Conservation (phyloP, 2,888 invertebrate species). For the Seira ritae region DNA sequence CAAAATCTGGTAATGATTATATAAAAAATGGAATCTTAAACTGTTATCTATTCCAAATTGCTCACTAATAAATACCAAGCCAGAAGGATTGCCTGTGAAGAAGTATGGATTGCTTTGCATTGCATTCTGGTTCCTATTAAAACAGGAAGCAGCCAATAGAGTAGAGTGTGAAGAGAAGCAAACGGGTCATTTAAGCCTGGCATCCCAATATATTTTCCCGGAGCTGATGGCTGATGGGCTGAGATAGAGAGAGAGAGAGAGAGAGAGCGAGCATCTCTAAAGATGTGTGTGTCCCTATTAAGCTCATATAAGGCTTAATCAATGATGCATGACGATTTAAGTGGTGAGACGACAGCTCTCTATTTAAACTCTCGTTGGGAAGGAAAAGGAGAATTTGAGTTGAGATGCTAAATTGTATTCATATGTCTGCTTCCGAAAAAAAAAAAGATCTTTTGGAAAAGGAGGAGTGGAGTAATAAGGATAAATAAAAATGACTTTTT, state of each 20-base stretch:
- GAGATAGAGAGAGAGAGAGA: too few species aligned
- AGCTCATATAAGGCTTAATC: slow-evolving; percentile 40
- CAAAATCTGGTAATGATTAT: slow-evolving; percentile 51
- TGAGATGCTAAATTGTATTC: not conserved
- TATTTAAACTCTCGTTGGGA: slow-evolving; percentile 29
- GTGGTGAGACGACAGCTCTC: slow-evolving; percentile 60
- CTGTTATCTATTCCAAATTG: slow-evolving; percentile 53
- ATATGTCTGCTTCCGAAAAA: not conserved
- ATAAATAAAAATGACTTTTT: slow-evolving; percentile 29
- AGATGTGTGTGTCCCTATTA: slow-evolving; percentile 21
- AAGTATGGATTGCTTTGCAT: not conserved
- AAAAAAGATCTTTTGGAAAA: not conserved
- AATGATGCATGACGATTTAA: slow-evolving; percentile 59
- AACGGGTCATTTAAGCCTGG: not conserved
- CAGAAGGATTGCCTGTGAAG: not conserved
- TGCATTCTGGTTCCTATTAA: not conserved
- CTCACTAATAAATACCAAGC: slow-evolving; percentile 51
- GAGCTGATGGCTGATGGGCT: too few species aligned
- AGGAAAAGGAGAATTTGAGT: too few species aligned
- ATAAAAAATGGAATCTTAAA: slow-evolving; percentile 51
- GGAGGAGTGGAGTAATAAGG: not conserved
- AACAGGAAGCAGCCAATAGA: slow-evolving; percentile 18
- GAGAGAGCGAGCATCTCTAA: not conserved
- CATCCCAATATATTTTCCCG: not conserved
- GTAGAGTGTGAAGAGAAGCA: not conserved